phyloP scores from a whole-genome alignment of 35 echinoderm and acorn worm species.

The Apostichopus parvimensis region DNA sequence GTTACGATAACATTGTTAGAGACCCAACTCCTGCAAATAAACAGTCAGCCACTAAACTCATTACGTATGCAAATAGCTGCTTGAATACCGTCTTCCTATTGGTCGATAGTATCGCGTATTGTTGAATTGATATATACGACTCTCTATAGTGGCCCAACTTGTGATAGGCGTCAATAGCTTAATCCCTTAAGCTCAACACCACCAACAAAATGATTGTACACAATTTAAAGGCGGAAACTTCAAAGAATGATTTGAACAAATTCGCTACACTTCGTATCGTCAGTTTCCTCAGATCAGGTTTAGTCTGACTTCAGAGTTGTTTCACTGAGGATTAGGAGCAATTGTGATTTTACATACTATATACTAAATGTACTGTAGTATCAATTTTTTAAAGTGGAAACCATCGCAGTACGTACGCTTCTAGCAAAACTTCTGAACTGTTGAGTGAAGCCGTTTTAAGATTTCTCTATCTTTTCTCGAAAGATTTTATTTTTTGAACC shows the following conservation, averaged over 20 bases:
- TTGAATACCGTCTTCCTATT: not conserved
- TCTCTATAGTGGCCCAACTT: not conserved
- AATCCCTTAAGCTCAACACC: conserved; percentile 15
- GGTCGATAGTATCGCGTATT: not conserved
- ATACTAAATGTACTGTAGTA: too few species aligned
- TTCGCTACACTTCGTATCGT: not conserved
- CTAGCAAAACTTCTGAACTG: too few species aligned
- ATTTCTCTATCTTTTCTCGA: too few species aligned
- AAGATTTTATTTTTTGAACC: too few species aligned
- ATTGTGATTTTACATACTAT: too few species aligned
- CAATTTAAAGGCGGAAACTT: not conserved
- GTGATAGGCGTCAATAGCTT: conserved; percentile 26
- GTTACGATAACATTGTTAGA: not conserved
- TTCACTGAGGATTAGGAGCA: too few species aligned
- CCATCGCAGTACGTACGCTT: too few species aligned
- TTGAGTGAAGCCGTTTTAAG: too few species aligned
- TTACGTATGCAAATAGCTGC: not conserved
- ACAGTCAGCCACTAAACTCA: not conserved
- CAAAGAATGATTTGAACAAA: not conserved
- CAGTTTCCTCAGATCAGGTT: not conserved
- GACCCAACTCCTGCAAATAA: too few species aligned
- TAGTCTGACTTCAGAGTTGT: too few species aligned
- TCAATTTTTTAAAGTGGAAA: too few species aligned
- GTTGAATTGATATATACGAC: not conserved
- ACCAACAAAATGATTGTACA: too few species aligned